Percentiles rank a stretch among this genome's conserved stretches.
Conservation (phyloP, 2,797 vertebrate species). For the Poecilia gillii region DNA sequence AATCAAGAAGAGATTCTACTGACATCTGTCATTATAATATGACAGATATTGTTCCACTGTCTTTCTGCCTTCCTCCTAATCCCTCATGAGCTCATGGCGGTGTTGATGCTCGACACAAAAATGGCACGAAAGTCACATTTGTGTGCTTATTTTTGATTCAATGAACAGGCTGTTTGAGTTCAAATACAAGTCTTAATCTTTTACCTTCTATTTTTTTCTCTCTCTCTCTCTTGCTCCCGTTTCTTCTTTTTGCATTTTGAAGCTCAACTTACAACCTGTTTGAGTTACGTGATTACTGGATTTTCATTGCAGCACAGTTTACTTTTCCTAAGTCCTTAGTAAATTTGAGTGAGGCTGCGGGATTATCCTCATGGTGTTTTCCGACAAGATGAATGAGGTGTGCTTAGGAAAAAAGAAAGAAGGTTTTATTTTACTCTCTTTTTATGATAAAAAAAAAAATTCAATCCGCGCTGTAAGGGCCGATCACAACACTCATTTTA, state of each 20-base stretch:
- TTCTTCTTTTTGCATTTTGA: background rate
- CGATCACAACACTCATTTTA: background rate
- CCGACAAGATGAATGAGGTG: background rate
- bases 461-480: background rate
- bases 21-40: background rate
- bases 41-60: background rate
- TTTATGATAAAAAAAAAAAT: background rate
- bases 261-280: background rate
- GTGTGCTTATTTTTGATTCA: background rate
- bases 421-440: background rate
- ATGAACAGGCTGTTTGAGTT: background rate
- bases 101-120: background rate
- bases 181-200: background rate
- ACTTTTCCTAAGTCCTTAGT: background rate
- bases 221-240: background rate
- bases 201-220: background rate
- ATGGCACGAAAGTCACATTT: background rate
- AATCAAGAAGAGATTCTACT: background rate
- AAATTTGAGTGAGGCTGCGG: background rate
- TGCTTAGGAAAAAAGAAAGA: background rate
- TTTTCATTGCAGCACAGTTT: background rate
- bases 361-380: background rate
- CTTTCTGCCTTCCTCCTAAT: background rate
- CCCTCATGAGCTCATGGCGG: background rate
- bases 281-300: background rate